Evolutionary conservation across 2,888 invertebrate species (phyloP), one percentile per base, ranked within the genome.

Genomic region (Dascillus cervinus): DNA sequence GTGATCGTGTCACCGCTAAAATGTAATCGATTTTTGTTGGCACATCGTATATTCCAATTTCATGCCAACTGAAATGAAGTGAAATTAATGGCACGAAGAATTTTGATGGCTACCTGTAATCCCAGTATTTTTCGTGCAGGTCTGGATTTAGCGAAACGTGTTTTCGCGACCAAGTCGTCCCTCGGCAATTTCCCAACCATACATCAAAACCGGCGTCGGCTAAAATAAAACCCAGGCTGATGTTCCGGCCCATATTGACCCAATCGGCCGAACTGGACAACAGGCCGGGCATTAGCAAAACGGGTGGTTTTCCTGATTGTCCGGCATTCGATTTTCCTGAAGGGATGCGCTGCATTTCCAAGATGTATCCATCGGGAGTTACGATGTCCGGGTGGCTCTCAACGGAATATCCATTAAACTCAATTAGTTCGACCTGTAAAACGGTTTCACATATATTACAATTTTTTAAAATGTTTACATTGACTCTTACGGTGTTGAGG

Each of bases 251-350:
- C 29, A 77, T 66, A 4, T 81, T 59, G 1, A 88, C 65, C 80
- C 81, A 89, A 54, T 81, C 79, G 0, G 79, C 75, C 0, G 84
- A 80, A 46, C 79, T 78, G 10, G 76, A 73, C 1, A 84, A 63
- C 2, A 90, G 62, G 0, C 90, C 90, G 52, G 87, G 88, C 52
- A 85, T 82, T 14, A 88, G 57, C 31, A 85, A 65, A 34, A 76
- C 79, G 8, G 70, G 82, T 46, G 50, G 67, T 47, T 44, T 49
- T 41, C 21, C n/a, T 8, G 67, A n/a, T n/a, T n/a, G n/a, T n/a
- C n/a, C n/a, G n/a, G n/a, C n/a, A n/a, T n/a, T n/a, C n/a, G n/a
- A 66, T 3, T 69, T 65, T 13, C 47, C 44, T 22, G 42, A 37
- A 4, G 60, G 50, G 10, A 67, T 58, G 33, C 67, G 52, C 45